phyloP scores from a whole-genome alignment of 2,888 invertebrate genomes.

The Trachelus stipa region DNA sequence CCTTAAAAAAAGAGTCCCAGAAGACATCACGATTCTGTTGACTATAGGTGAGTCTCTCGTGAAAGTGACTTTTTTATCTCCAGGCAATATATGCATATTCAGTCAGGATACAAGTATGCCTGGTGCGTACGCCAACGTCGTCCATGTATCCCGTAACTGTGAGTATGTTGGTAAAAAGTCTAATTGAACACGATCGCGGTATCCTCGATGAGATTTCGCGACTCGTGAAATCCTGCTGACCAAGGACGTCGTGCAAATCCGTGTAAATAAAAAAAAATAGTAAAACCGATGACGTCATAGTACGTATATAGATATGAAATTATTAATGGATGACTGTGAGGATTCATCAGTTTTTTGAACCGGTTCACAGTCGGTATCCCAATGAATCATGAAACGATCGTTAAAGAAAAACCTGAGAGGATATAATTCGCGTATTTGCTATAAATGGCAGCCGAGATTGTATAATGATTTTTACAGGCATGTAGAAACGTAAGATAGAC shows the following conservation, averaged over 20 bases:
- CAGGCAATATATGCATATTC: slow-evolving; percentile 7
- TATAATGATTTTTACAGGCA: not conserved
- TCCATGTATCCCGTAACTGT: not conserved
- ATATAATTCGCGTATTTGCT: not conserved
- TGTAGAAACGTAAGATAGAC: not conserved
- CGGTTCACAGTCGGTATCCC: not conserved
- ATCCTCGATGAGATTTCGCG: not conserved
- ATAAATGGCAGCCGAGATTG: not conserved
- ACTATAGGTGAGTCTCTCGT: slow-evolving; percentile 30
- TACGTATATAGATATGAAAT: not conserved
- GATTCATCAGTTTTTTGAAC: not conserved
- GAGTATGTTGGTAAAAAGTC: not conserved
- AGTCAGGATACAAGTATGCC: slow-evolving; percentile 26
- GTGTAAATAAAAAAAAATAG: not conserved
- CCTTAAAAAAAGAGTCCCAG: not conserved
- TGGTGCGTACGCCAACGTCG: not conserved
- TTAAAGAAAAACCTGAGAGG: not conserved
- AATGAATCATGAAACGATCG: not conserved
- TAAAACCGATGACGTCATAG: not conserved
- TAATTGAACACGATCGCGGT: not conserved
- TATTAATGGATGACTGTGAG: not conserved
- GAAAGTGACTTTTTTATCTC: slow-evolving; percentile 28
- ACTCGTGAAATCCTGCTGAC: not conserved
- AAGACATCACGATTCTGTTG: slow-evolving; percentile 12
- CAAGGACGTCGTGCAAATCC: not conserved